Percentiles rank a stretch among this genome's conserved stretches.
Conservation (phyloP, 2,888 invertebrate species). For the Chaitophorus viminalis region DNA sequence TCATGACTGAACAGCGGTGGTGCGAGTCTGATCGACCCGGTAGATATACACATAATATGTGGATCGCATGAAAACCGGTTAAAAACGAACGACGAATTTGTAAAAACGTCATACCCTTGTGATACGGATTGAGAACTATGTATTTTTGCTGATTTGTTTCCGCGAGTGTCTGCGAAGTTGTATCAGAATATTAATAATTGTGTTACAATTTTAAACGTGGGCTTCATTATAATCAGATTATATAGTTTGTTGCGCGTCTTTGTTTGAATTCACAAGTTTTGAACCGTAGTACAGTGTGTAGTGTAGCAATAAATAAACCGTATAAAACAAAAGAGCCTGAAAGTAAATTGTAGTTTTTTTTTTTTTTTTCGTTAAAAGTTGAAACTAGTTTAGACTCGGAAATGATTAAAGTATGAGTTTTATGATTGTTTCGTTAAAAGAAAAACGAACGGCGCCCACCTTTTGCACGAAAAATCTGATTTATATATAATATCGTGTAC, state of each 20-base stretch:
- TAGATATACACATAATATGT: no score
- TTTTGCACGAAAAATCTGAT: not conserved
- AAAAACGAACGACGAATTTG: no score
- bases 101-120: no score
- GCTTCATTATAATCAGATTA: conserved; percentile 17
- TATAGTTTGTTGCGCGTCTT: conserved; percentile 26
- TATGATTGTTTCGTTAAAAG: conserved; percentile 10
- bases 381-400: not conserved
- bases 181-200: conserved; percentile 26
- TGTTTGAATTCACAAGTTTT: conserved; percentile 36
- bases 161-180: not conserved
- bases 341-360: not conserved
- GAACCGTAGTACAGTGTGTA: not conserved
- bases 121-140: no score
- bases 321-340: not conserved
- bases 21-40: no score
- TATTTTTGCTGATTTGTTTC: conserved; percentile 7
- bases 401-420: conserved; percentile 12
- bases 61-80: no score
- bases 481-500: not conserved
- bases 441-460: not conserved
- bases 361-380: not conserved
- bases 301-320: not conserved
- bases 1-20: no score
- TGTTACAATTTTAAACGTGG: not conserved